Evolutionary conservation across 92 coral and sea anemone genomes (phyloP).

Genomic region (Palythoa grandis): DNA sequence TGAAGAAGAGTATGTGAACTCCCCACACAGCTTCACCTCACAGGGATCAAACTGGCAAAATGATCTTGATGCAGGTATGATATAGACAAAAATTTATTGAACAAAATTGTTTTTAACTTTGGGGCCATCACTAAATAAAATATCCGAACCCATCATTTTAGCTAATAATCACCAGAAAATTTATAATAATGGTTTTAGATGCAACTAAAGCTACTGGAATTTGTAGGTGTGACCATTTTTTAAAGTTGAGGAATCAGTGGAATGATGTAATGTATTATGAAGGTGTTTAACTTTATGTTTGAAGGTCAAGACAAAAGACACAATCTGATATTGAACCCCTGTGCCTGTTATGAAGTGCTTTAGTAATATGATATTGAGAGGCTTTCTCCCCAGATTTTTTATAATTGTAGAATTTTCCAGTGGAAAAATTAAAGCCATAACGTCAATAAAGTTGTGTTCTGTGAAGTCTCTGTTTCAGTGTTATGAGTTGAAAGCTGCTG

Average conservation of each 20-base stretch:
- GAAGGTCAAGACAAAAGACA: conserved; percentile 2
- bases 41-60: conserved; percentile 86
- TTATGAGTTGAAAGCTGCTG: background rate
- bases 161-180: background rate
- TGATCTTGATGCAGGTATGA: conserved; percentile 78
- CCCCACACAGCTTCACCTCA: conserved; percentile 85
- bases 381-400: background rate
- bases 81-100: no score
- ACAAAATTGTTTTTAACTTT: no score
- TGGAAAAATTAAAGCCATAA: background rate
- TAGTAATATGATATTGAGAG: background rate
- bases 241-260: background rate
- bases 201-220: no score
- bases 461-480: background rate
- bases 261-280: conserved; percentile 12
- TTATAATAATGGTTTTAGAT: no score
- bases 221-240: no score
- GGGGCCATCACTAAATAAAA: background rate
- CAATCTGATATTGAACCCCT: background rate
- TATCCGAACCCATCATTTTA: background rate
- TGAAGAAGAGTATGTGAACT: conserved; percentile 90
- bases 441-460: background rate
- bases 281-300: background rate
- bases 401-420: background rate
- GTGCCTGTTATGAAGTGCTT: background rate